Conservation (phyloP, 2,888 invertebrate genomes). For the Cosmia pyralina region DNA sequence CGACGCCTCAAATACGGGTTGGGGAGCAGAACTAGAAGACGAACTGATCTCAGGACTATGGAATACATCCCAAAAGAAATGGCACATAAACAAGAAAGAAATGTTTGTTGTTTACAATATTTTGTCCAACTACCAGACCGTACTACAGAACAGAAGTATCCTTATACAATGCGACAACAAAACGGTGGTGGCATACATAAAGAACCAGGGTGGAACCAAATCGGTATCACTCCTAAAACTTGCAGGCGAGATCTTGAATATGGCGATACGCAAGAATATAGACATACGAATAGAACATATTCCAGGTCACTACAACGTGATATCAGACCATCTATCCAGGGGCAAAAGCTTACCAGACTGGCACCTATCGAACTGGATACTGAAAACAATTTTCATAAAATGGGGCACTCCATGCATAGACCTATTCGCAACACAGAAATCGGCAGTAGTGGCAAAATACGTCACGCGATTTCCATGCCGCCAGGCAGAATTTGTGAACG, state of each 20-base stretch:
- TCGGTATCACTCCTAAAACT: background rate
- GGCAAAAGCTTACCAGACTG: too few relatives aligned
- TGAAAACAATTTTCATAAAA: too few relatives aligned
- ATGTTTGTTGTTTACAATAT: constrained; percentile 5
- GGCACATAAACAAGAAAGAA: constrained; percentile 9
- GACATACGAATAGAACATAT: constrained; percentile 6
- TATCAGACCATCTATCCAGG: background rate
- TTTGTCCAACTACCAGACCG: background rate
- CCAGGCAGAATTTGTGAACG: too few relatives aligned
- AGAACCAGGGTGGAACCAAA: constrained; percentile 4
- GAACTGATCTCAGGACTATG: background rate
- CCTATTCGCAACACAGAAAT: too few relatives aligned
- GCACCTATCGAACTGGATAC: too few relatives aligned
- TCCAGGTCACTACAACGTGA: background rate
- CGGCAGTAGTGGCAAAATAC: too few relatives aligned
- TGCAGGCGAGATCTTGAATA: background rate
- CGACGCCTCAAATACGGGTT: constrained; percentile 7
- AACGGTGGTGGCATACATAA: constrained; percentile 1
- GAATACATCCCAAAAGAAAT: background rate
- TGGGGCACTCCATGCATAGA: too few relatives aligned
- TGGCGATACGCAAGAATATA: background rate
- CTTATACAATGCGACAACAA: constrained; percentile 4
- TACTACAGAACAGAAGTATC: constrained; percentile 9
- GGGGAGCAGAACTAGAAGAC: constrained; percentile 11
- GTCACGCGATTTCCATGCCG: too few relatives aligned